Conservation (phyloP, 1,140 invertebrate genomes). For the Berghia stephanieae region DNA sequence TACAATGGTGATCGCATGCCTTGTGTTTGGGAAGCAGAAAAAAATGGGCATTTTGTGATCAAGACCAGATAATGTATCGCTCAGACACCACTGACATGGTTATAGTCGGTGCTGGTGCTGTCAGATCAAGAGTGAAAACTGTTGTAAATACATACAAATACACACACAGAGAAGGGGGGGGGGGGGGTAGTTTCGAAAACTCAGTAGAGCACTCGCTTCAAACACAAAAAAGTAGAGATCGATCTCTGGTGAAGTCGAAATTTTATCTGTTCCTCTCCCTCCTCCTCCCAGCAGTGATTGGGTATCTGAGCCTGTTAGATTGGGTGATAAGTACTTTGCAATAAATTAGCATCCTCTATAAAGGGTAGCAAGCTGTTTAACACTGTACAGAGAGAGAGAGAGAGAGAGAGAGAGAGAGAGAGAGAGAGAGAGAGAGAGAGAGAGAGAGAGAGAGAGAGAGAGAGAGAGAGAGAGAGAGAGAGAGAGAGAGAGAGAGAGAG, state of each 20-base stretch:
- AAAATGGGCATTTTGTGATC: too few species aligned
- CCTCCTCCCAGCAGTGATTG: background rate
- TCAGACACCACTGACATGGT: too few species aligned
- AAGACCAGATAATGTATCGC: too few species aligned
- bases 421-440: conserved; percentile 24
- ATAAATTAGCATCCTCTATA: background rate
- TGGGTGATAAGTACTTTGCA: background rate
- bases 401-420: conserved; percentile 13
- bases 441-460: conserved; percentile 25
- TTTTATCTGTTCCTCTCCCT: too few species aligned
- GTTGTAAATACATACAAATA: too few species aligned
- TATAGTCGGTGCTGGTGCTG: too few species aligned
- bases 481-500: background rate
- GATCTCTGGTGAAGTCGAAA: too few species aligned
- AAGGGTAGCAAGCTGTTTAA: background rate
- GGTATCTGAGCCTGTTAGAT: background rate
- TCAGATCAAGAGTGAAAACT: too few species aligned
- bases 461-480: background rate
- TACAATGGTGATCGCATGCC: background rate
- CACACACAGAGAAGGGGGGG: too few species aligned
- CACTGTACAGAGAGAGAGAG: conserved; percentile 66
- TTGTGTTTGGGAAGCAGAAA: too few species aligned
- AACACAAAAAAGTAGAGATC: too few species aligned
- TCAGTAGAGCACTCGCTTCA: too few species aligned
- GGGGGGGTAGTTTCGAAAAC: background rate